These are phyloP conservation scores for Poecilia wingei DNA, from an alignment of 2,797 vertebrate species.

Conservation along the genomic window DNA sequence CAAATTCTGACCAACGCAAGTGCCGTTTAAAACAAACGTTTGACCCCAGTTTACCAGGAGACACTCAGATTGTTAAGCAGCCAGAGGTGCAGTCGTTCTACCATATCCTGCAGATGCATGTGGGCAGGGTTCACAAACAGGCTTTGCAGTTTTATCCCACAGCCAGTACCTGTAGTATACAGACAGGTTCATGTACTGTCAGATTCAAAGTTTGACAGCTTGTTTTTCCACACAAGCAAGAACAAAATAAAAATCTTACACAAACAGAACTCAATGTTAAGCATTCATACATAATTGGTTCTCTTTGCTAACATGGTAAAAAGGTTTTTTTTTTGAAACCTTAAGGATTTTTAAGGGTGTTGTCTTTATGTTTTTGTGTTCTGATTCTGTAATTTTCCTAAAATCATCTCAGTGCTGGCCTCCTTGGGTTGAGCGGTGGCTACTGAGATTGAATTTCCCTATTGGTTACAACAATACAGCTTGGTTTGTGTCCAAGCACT, in stretches of 20 bases:
- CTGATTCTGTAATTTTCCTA: too few species aligned
- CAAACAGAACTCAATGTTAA: neutral
- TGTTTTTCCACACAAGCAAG: neutral
- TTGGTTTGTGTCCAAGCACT: too few species aligned
- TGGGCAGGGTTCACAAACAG: neutral
- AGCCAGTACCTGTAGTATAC: neutral
- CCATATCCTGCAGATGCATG: neutral
- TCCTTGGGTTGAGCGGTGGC: too few species aligned
- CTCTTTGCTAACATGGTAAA: neutral
- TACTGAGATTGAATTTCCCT: too few species aligned
- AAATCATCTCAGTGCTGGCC: too few species aligned
- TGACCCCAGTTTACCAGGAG: neutral
- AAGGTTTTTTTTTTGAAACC: too few species aligned
- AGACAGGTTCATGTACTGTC: neutral
- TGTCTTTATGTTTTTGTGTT: too few species aligned
- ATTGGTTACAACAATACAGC: too few species aligned
- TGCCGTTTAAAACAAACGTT: neutral
- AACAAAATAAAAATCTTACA: neutral
- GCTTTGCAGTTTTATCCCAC: neutral
- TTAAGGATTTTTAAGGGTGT: too few species aligned
- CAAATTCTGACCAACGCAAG: constrained; percentile 6
- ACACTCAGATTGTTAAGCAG: neutral
- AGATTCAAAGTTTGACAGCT: neutral
- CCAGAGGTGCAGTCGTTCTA: neutral
- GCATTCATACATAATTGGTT: neutral